Conservation (phyloP, 2,888 invertebrate genomes). For the Anorthoa munda region DNA sequence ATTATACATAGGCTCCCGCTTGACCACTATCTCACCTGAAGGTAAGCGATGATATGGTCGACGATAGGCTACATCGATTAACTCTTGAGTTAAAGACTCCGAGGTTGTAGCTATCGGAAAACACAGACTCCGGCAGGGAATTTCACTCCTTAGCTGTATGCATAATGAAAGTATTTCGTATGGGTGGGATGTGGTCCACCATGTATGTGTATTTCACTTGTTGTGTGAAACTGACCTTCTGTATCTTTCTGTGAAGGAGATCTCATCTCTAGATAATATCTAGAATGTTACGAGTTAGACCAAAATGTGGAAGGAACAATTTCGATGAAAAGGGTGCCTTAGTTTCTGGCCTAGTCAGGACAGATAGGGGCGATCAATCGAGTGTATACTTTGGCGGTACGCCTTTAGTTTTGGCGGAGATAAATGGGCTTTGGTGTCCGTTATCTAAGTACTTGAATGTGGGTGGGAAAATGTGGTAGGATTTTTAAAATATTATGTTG, state of each 20-base stretch:
- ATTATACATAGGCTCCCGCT: no score
- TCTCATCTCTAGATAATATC: constrained; percentile 41
- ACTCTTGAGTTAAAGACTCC: no score
- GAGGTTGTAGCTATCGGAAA: no score
- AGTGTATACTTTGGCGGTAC: constrained; percentile 2
- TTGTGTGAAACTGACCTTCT: not conserved
- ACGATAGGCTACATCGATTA: no score
- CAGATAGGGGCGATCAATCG: constrained; percentile 32
- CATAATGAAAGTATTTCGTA: no score
- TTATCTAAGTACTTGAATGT: not conserved
- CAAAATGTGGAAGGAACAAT: constrained; percentile 27
- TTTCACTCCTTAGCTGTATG: no score
- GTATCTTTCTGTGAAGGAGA: constrained; percentile 2
- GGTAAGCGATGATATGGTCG: no score
- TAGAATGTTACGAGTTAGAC: constrained; percentile 26
- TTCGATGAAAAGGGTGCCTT: constrained; percentile 29
- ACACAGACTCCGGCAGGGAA: no score
- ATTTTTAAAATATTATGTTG: not conserved
- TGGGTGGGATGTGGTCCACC: no score
- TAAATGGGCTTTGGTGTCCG: constrained; percentile 5
- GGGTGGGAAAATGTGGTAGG: not conserved
- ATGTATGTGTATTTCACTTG: not conserved
- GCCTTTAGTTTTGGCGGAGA: constrained; percentile 7
- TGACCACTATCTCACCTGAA: no score
- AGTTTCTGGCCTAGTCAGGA: constrained; percentile 11